Evolutionary conservation across 2,113 vertebrate genomes (phyloP).

Genomic region (Merops nubicus): DNA sequence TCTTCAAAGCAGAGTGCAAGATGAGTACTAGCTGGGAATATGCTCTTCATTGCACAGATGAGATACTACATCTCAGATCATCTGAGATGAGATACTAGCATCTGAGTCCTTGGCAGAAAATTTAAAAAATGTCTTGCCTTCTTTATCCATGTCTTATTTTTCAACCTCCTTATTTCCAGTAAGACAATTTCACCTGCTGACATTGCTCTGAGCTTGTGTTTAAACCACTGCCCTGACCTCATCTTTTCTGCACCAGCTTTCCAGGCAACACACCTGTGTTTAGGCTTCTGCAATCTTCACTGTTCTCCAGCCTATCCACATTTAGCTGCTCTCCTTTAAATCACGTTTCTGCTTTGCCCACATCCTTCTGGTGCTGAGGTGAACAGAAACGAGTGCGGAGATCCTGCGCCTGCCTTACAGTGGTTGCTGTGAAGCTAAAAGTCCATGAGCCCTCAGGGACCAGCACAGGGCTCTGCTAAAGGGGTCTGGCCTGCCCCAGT

Average conservation of each 20-base stretch:
- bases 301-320: neutral
- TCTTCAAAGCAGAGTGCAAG: neutral
- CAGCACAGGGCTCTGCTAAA: fast-evolving
- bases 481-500: fast-evolving
- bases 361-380: neutral
- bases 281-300: neutral
- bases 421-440: neutral
- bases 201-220: neutral
- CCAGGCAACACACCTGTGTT: neutral
- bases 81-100: too few species aligned
- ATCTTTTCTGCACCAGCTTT: neutral
- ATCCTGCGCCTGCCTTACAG: neutral
- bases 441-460: neutral
- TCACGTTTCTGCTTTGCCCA: neutral
- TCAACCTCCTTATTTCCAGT: neutral
- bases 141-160: neutral
- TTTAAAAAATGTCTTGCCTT: neutral
- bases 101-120: neutral
- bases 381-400: neutral
- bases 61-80: too few species aligned
- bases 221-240: neutral
- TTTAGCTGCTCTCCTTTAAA: neutral
- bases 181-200: neutral
- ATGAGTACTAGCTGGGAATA: neutral
- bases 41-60: neutral